Conservation (phyloP, 2,888 invertebrate species). For the Aelia acuminata region DNA sequence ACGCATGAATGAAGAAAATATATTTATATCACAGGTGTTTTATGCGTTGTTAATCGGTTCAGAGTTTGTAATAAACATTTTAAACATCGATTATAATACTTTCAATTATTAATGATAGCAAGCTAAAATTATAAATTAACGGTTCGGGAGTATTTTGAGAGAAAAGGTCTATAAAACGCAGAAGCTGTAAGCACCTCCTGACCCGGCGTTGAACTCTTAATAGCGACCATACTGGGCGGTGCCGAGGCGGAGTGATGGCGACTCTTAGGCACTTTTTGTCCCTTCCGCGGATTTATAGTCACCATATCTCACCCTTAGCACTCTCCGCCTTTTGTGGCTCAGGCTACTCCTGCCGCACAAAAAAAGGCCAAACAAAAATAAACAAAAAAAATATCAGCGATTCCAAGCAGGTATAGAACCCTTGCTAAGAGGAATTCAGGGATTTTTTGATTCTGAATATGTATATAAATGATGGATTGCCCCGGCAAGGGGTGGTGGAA, state of each 20-base stretch:
- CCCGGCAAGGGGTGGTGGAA: not conserved
- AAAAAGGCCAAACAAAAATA: not conserved
- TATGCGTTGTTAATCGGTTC: too few relatives aligned
- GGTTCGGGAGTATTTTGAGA: too few relatives aligned
- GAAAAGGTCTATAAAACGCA: too few relatives aligned
- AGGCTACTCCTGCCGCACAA: not conserved
- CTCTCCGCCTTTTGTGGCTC: not conserved
- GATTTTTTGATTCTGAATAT: not conserved
- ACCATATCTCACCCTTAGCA: not conserved
- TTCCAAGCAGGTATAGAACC: not conserved
- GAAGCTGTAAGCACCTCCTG: not conserved
- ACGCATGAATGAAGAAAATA: too few relatives aligned
- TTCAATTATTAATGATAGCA: too few relatives aligned
- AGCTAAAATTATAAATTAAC: too few relatives aligned
- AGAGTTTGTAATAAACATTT: too few relatives aligned
- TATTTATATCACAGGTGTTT: too few relatives aligned
- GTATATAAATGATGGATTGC: not conserved
- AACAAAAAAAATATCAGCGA: not conserved
- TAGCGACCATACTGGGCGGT: not conserved
- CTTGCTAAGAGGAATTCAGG: not conserved
- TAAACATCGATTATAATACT: too few relatives aligned
- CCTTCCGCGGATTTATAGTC: not conserved
- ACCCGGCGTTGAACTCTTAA: slow-evolving; percentile 7
- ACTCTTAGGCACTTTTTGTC: not conserved
- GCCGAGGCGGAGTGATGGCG: not conserved